phyloP scores from a whole-genome alignment of 2,888 invertebrate genomes.

The Dynastes maya region DNA sequence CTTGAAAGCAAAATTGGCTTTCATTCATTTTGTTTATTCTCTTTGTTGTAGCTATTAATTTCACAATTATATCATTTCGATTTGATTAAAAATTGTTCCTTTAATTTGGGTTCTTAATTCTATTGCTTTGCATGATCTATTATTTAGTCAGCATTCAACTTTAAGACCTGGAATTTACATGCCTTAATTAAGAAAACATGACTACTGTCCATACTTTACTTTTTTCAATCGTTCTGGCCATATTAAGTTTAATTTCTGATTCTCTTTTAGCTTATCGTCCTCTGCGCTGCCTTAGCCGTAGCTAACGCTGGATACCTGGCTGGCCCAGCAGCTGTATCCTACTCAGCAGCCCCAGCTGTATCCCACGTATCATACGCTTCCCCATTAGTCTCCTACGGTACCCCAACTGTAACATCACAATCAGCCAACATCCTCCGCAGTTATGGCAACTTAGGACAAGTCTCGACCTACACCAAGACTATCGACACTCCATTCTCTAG shows the following conservation, averaged over 20 bases:
- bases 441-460: constrained; percentile 80
- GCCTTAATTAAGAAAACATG: no score
- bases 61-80: no score
- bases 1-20: no score
- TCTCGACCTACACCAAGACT: constrained; percentile 80
- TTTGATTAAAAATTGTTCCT: not conserved
- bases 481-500: constrained; percentile 83
- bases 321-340: constrained; percentile 65
- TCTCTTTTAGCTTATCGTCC: constrained; percentile 71
- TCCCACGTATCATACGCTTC: constrained; percentile 58
- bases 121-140: no score
- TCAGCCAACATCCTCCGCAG: constrained; percentile 76
- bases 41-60: no score
- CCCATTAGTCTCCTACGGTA: constrained; percentile 58
- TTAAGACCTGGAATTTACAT: no score
- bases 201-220: no score
- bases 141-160: no score
- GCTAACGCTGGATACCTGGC: constrained; percentile 75
- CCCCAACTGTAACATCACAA: constrained; percentile 75
- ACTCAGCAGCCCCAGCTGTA: constrained; percentile 70
- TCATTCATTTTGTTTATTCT: no score
- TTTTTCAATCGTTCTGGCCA: no score
- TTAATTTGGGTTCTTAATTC: not conserved
- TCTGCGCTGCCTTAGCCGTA: constrained; percentile 74
- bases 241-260: constrained; percentile 22